Percentiles rank a stretch among this genome's conserved stretches.
phyloP scores from a whole-genome alignment of 2,888 invertebrate genomes.

The Arctia plantaginis region DNA sequence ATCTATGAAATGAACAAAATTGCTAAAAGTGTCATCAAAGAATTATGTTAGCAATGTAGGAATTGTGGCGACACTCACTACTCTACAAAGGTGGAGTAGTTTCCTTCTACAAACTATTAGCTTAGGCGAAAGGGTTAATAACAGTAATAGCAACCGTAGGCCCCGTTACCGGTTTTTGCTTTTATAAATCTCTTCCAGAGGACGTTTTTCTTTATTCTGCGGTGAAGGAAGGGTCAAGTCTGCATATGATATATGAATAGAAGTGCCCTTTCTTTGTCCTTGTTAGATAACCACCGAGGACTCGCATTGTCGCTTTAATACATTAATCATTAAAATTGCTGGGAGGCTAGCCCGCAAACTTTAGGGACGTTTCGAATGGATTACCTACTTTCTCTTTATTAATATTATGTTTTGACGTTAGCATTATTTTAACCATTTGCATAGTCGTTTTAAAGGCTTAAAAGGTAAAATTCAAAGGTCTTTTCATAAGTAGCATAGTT shows the following conservation, averaged over 20 bases:
- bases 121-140: background rate
- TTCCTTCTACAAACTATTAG: background rate
- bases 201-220: constrained; percentile 38
- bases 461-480: constrained; percentile 6
- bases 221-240: constrained; percentile 78
- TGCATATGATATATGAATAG: constrained; percentile 82
- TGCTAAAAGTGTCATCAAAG: background rate
- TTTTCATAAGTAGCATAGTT: background rate
- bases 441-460: constrained; percentile 12
- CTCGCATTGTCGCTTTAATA: constrained; percentile 73
- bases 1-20: no score
- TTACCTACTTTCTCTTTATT: constrained; percentile 36
- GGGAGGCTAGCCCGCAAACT: constrained; percentile 58
- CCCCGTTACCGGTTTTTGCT: background rate
- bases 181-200: constrained; percentile 25
- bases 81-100: background rate
- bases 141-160: background rate
- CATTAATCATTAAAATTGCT: constrained; percentile 77
- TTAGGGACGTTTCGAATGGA: constrained; percentile 47
- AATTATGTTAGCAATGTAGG: no score
- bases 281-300: constrained; percentile 69
- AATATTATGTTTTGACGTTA: constrained; percentile 33
- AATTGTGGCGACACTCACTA: no score
- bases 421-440: constrained; percentile 32
- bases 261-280: constrained; percentile 74